Evolutionary conservation across 2,888 invertebrate genomes (phyloP), one percentile per base, ranked within the genome.

Genomic region (Drosophila suboccidentalis): DNA sequence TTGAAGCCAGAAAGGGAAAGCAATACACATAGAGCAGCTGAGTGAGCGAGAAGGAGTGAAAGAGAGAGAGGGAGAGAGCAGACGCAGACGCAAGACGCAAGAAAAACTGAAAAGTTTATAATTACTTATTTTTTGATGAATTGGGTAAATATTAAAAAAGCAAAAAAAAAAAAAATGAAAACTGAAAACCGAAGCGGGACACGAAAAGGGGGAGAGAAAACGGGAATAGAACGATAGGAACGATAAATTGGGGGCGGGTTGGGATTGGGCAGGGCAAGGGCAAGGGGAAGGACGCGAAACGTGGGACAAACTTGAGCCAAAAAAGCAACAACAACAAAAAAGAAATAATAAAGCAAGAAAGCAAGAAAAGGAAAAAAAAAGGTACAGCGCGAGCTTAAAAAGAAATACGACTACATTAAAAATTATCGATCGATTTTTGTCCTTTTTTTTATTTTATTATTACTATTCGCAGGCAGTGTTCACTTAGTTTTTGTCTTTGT

Each of bases 121-220:
- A 91, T 91, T 91, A 91, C 91, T 91, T 91, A 91, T 91, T 91
- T 89, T 91, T 91, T 91, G 91, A 91, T 91, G 91, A 91, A 91
- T 91, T 91, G 91, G 91, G 90, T 91, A 91, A 91, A 91, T 91
- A 90, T 86, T 88, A 88, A 90, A 86, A 86, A 88, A 75, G 61
- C 51, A 43, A 60, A 74, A 66, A 89, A 86, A 73, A 51, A 64
- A 50, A 55, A 55, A 59, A 71, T 60, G 51, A 63, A 74, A 54
- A 55, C 59, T 49, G 72, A 63, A 75, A 71, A 66, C 61, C 77
- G 49, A 78, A 57, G 15, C 22, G 39, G 32, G n/a, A 26, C 10
- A 32, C 26, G 6, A 1, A n/a, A 32, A 19, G 32, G 54, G n/a
- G 39, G 19, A n/a, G 53, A 58, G 51, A 43, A 69, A 57, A 54